Evolutionary conservation across 2,797 vertebrate species (phyloP).

Genomic region (Zenarchopterus dispar): DNA sequence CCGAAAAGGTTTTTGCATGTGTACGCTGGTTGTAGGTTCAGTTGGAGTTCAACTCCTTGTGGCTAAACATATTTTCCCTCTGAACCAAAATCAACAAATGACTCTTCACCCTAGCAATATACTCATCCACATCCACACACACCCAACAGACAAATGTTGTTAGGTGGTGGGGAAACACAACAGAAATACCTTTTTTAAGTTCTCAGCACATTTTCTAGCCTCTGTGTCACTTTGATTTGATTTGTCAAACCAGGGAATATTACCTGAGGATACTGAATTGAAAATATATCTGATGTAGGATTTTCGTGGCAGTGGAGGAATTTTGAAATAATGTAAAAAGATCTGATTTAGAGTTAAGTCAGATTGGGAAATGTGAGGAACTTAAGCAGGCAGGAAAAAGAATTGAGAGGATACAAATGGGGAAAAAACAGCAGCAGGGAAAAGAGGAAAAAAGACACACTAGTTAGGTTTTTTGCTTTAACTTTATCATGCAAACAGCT

Average conservation of each 20-base stretch:
- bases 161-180: conserved; percentile 19
- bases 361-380: conserved; percentile 25
- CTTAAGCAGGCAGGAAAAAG: conserved; percentile 22
- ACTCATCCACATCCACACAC: conserved; percentile 7
- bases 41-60: conserved; percentile 68
- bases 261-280: conserved; percentile 67
- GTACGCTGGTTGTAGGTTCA: conserved; percentile 59
- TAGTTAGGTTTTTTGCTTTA: conserved; percentile 26
- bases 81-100: conserved; percentile 68
- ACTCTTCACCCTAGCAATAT: conserved; percentile 47
- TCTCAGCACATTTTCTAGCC: conserved; percentile 44
- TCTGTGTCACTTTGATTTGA: conserved; percentile 65
- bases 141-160: conserved; percentile 11
- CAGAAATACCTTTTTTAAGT: conserved; percentile 45
- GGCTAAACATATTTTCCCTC: conserved; percentile 60
- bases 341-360: conserved; percentile 57
- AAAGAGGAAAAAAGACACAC: conserved; percentile 30
- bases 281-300: conserved; percentile 70
- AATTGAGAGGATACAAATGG: not conserved
- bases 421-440: conserved; percentile 1
- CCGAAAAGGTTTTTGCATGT: conserved; percentile 45
- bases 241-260: conserved; percentile 58
- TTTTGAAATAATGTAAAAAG: conserved; percentile 67
- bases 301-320: conserved; percentile 47
- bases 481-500: conserved; percentile 41